A percentile compares a stretch with the other conserved stretches of the same genome.
Conservation (phyloP, 2,888 invertebrate species). For the Elysia crispata region DNA sequence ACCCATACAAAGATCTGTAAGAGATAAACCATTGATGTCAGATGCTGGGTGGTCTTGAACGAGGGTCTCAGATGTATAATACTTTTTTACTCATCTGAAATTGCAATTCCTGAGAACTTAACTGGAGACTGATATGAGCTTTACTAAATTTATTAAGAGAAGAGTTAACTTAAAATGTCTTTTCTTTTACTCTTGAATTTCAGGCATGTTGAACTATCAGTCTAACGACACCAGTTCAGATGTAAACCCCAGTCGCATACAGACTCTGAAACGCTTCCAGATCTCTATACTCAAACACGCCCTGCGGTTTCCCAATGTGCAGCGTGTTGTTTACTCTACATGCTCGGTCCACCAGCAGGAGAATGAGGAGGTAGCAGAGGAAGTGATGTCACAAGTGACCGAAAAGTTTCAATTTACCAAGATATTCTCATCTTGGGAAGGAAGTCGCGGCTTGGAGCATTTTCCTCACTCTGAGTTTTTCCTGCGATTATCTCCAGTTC, state of each 20-base stretch:
- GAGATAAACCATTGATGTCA: too few species aligned
- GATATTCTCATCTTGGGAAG: constrained; percentile 67
- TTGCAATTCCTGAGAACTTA: too few species aligned
- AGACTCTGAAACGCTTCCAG: constrained; percentile 68
- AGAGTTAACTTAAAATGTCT: not conserved
- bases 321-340: constrained; percentile 95
- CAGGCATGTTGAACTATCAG: constrained; percentile 77
- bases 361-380: constrained; percentile 93
- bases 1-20: too few species aligned
- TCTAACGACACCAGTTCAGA: constrained; percentile 25
- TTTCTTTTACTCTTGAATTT: constrained; percentile 27
- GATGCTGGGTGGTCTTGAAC: too few species aligned
- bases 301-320: constrained; percentile 89
- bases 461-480: constrained; percentile 81
- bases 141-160: not conserved
- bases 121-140: too few species aligned
- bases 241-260: constrained; percentile 55
- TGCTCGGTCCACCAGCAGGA: constrained; percentile 90
- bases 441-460: constrained; percentile 34
- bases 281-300: constrained; percentile 87
- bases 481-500: constrained; percentile 86
- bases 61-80: too few species aligned
- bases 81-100: too few species aligned
- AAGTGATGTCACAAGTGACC: constrained; percentile 81
- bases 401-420: constrained; percentile 74